Base-by-base conservation (phyloP, 2,888 invertebrate species). In the Patella caerulea region DNA sequence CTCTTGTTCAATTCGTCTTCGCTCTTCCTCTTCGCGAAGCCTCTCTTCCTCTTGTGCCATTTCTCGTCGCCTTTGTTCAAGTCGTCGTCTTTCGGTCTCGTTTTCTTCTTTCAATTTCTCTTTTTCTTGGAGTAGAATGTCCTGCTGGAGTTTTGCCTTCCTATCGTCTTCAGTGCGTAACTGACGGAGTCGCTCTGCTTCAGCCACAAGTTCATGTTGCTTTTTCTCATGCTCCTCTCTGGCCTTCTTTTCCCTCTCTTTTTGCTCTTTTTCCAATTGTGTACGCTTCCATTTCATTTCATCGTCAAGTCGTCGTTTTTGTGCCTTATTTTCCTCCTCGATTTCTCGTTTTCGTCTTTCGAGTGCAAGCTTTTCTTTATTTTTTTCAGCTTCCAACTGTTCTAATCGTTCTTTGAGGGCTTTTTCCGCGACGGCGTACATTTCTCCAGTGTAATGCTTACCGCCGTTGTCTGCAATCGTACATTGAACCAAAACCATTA, bases 341-440 rank as follows among this genome's bases (percentile, higher is more conserved):
- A 73, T 65, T 17, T 65, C 15, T 76, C 78, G 34, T 71, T 65
- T 17, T 65, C 56, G 24, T 56, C 59, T 14, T 14, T 29, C 59
- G 59, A 74, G 24, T 29, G 56, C 74, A 14, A 45, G 55, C 74
- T 24, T 55, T 65, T 59, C 65, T 24, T 74, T 74, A 34, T 74
- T 65, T 45, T 65, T 29, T 45, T 65, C 45, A 34, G 29, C 45
- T 65, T 74, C 65, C 29, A 74, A n/a, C 5, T 74, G 71, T 17
- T 71, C 71, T 71, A 71, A 70, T 17, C 70, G 71, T 17, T 75
- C 55, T 17, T 65, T 15, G 11, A 75, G 52, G 71, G 55, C 34
- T 52, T 34, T 12, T 71, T 82, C 82, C 4, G 78, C 79, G 59
- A 74, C 78, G 55, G 74, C 55, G 69, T 78, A 82, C 79, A 81